Evolutionary conservation across 2,888 invertebrate species (phyloP).

Genomic region (Hirtodrosophila histrioides): DNA sequence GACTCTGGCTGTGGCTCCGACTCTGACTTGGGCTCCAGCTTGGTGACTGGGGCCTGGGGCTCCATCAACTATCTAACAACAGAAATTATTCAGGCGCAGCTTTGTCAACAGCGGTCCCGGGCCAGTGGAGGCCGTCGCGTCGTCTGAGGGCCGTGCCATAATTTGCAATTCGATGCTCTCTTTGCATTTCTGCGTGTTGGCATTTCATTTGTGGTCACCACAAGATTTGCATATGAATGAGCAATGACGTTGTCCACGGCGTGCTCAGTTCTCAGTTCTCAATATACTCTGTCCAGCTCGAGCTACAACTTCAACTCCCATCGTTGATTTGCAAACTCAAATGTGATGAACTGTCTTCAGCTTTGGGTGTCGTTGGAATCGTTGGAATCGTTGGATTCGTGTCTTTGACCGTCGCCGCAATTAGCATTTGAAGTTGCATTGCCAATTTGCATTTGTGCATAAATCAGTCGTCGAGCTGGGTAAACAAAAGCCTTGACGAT

Average conservation of each 20-base stretch:
- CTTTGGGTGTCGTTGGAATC: constrained; percentile 32
- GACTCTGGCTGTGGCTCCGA: constrained; percentile 4
- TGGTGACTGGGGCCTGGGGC: too few species aligned
- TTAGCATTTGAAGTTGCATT: constrained; percentile 79
- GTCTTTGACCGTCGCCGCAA: constrained; percentile 76
- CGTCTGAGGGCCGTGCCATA: constrained; percentile 46
- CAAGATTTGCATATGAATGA: constrained; percentile 80
- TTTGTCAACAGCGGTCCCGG: constrained; percentile 50
- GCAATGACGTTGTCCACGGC: constrained; percentile 6
- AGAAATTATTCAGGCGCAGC: constrained; percentile 73
- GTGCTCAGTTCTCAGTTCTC: constrained; percentile 9
- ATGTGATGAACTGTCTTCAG: constrained; percentile 73
- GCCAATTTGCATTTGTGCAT: constrained; percentile 72
- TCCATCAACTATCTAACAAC: constrained; percentile 45
- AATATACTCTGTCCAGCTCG: constrained; percentile 24
- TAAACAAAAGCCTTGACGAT: constrained; percentile 38
- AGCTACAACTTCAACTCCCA: constrained; percentile 30
- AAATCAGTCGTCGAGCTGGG: constrained; percentile 49
- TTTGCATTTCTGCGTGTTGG: constrained; percentile 79
- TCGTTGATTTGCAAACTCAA: constrained; percentile 58
- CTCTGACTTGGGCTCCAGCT: not conserved
- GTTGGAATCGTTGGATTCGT: constrained; percentile 31
- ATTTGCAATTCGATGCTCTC: constrained; percentile 79
- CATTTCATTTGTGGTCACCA: constrained; percentile 75
- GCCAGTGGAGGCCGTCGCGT: not conserved